Evolutionary conservation across 2,888 invertebrate genomes (phyloP).

Genomic region (Pachydiplax longipennis): DNA sequence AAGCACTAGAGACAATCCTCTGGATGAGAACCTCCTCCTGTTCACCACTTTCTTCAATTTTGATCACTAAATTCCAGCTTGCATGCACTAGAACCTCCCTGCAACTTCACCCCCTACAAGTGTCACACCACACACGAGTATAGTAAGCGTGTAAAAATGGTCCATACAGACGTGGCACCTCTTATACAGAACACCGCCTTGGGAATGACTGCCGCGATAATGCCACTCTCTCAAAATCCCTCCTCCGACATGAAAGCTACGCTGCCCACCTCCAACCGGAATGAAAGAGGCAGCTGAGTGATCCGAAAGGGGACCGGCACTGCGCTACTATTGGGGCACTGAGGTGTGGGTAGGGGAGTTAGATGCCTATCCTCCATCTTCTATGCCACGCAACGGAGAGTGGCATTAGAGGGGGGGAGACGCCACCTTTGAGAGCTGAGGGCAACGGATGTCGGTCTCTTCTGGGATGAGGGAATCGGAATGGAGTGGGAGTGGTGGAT

Average conservation of each 20-base stretch:
- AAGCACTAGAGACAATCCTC: neutral
- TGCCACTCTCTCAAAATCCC: slow-evolving; percentile 25
- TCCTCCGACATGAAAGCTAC: neutral
- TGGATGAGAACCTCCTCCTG: neutral
- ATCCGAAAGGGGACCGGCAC: slow-evolving; percentile 5
- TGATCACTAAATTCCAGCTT: neutral
- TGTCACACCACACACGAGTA: neutral
- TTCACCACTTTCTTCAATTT: neutral
- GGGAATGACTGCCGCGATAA: slow-evolving; percentile 12
- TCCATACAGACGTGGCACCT: neutral
- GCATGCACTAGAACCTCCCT: neutral
- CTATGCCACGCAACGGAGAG: slow-evolving; percentile 20
- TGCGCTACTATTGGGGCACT: slow-evolving; percentile 24
- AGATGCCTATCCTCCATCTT: slow-evolving; percentile 34
- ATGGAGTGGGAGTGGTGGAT: slow-evolving; percentile 45
- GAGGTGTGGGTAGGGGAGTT: neutral
- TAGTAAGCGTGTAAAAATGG: neutral
- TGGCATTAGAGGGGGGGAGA: neutral
- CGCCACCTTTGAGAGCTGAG: slow-evolving; percentile 33
- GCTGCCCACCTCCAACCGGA: slow-evolving; percentile 24
- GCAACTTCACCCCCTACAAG: neutral
- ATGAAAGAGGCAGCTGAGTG: slow-evolving; percentile 40
- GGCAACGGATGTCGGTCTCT: slow-evolving; percentile 36
- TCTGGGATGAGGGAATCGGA: slow-evolving; percentile 38
- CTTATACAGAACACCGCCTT: slow-evolving; percentile 19